These are phyloP conservation scores for Oppia nitens DNA, from an alignment of 1,140 invertebrate species.

Conservation along the genomic window DNA sequence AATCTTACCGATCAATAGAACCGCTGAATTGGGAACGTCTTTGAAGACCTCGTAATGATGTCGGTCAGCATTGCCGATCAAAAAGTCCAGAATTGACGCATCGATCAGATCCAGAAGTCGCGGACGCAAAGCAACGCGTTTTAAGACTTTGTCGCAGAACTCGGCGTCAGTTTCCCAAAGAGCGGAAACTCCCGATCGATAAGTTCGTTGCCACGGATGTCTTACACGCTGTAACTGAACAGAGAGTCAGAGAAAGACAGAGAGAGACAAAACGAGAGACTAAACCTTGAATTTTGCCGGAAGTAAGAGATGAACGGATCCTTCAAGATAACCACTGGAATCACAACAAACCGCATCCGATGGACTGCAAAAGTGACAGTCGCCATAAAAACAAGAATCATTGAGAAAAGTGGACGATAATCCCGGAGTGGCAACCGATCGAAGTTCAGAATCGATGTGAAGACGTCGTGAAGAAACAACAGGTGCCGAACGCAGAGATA, in stretches of 20 bases:
- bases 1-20: constrained; percentile 43
- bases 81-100: constrained; percentile 72
- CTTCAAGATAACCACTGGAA: constrained; percentile 44
- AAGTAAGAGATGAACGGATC: constrained; percentile 65
- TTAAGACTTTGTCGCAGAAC: constrained; percentile 53
- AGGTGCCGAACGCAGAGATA: constrained; percentile 58
- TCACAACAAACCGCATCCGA: constrained; percentile 63
- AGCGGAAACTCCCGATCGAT: constrained; percentile 51
- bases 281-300: constrained; percentile 47
- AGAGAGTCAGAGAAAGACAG: no score
- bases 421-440: constrained; percentile 38
- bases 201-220: constrained; percentile 77
- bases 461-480: constrained; percentile 57
- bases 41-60: constrained; percentile 42
- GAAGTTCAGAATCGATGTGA: constrained; percentile 51
- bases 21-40: constrained; percentile 40
- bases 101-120: constrained; percentile 70
- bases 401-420: constrained; percentile 29
- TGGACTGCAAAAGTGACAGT: constrained; percentile 68
- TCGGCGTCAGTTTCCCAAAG: constrained; percentile 57
- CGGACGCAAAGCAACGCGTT: constrained; percentile 27
- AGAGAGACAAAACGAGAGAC: no score
- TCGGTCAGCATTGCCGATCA: constrained; percentile 84
- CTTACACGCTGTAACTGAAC: constrained; percentile 42
- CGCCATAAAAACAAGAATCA: constrained; percentile 60